Conservation (phyloP, 2,113 vertebrate genomes). For the Psettodes erumei region DNA sequence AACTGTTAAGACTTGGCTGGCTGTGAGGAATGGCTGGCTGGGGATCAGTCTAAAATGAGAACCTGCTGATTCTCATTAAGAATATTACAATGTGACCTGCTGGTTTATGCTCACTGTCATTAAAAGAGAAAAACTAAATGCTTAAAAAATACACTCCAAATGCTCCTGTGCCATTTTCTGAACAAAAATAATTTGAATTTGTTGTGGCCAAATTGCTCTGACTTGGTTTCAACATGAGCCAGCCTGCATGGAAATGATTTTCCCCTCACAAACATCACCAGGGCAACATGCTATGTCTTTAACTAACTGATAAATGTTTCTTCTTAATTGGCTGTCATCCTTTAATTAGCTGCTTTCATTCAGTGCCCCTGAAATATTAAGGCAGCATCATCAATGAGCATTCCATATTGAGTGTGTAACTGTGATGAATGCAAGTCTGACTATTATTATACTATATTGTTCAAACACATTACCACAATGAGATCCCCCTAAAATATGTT, state of each 20-base stretch:
- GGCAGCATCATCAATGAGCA: background rate
- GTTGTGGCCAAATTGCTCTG: conserved; percentile 13
- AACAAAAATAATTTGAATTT: conserved; percentile 30
- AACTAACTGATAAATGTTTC: background rate
- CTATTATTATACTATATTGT: no score
- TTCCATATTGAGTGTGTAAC: background rate
- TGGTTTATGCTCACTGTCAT: conserved; percentile 68
- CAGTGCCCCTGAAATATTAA: background rate
- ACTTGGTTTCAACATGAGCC: conserved; percentile 8
- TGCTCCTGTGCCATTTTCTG: conserved; percentile 41
- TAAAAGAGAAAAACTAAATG: conserved; percentile 48
- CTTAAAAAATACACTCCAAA: conserved; percentile 31
- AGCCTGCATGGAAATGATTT: conserved; percentile 4
- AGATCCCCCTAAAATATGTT: background rate
- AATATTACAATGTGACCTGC: conserved; percentile 58
- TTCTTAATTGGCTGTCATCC: background rate
- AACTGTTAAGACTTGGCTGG: conserved; percentile 59
- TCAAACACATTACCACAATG: background rate
- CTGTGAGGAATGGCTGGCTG: conserved; percentile 54
- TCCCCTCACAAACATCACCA: background rate
- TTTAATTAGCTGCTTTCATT: background rate
- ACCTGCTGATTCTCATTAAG: conserved; percentile 68
- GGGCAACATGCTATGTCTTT: background rate
- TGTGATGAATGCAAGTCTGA: no score
- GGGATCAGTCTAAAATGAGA: conserved; percentile 59